phyloP scores from a whole-genome alignment of 2,797 vertebrate species.

The Mareca strepera region DNA sequence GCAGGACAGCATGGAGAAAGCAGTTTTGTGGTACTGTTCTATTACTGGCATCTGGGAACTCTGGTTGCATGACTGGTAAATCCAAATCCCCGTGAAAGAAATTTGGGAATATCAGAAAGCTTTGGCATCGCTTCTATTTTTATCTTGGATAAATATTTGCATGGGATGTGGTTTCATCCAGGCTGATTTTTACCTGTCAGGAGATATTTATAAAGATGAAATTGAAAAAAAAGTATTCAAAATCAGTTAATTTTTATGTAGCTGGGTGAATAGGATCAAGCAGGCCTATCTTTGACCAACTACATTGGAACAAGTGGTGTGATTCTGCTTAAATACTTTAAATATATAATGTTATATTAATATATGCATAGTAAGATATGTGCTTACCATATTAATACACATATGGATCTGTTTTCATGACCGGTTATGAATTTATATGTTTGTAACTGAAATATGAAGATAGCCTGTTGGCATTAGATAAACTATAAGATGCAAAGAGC shows the following conservation, averaged over 20 bases:
- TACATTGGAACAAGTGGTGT: neutral
- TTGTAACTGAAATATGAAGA: neutral
- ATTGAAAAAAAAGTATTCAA: neutral
- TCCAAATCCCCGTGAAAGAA: neutral
- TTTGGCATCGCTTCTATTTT: neutral
- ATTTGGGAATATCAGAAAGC: neutral
- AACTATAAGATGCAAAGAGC: neutral
- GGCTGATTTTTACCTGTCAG: neutral
- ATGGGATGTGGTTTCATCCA: neutral
- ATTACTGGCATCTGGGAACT: neutral
- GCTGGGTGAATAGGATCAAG: neutral
- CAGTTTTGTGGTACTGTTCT: neutral
- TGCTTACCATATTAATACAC: too few species aligned
- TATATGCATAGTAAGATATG: too few species aligned
- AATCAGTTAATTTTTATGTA: neutral
- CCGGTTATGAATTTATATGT: neutral
- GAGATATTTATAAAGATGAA: neutral
- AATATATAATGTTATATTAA: too few species aligned
- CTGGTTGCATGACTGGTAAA: neutral
- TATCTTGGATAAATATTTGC: neutral
- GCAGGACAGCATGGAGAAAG: neutral
- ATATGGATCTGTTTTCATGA: neutral
- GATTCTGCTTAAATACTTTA: neutral
- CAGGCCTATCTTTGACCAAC: neutral
- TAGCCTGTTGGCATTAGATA: neutral